A percentile compares a stretch with the other conserved stretches of the same genome.
Evolutionary conservation across 1,140 invertebrate species (phyloP).

Genomic region (Paraescarpia echinospica): DNA sequence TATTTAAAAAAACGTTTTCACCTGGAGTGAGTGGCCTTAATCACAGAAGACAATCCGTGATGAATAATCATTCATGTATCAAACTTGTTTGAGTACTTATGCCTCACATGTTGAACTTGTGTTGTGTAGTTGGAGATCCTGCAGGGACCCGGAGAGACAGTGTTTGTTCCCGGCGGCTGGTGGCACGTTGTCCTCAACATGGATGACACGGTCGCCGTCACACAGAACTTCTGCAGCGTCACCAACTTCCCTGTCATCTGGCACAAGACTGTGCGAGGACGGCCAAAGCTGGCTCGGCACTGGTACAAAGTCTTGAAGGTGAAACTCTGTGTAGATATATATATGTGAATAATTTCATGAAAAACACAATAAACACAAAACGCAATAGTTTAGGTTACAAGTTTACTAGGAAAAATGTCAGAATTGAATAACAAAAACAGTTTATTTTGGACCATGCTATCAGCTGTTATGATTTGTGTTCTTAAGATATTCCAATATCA

Average conservation of each 20-base stretch:
- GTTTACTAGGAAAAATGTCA: no score
- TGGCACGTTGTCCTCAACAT: slow-evolving; percentile 99
- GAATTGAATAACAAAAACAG: no score
- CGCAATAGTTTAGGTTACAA: no score
- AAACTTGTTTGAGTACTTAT: no score
- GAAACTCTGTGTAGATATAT: slow-evolving; percentile 29
- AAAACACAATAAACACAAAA: not conserved
- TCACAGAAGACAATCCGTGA: no score
- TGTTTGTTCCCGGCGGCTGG: slow-evolving; percentile 86
- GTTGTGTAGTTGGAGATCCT: slow-evolving; percentile 83
- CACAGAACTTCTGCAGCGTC: slow-evolving; percentile 95
- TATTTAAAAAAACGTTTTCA: no score
- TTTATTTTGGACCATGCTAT: no score
- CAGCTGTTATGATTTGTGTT: not conserved
- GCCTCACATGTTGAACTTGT: not conserved
- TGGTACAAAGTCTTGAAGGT: slow-evolving; percentile 74
- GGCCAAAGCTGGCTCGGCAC: slow-evolving; percentile 90
- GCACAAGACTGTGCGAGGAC: slow-evolving; percentile 95
- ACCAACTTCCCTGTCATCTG: slow-evolving; percentile 97
- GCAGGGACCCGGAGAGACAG: slow-evolving; percentile 96
- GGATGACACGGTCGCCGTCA: slow-evolving; percentile 93
- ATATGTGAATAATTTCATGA: not conserved
- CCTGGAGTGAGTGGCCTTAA: no score
- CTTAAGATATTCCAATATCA: no score
- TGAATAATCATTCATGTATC: no score